These are phyloP conservation scores for Achatina immaculata DNA, from an alignment of 1,140 invertebrate species.

Conservation along the genomic window DNA sequence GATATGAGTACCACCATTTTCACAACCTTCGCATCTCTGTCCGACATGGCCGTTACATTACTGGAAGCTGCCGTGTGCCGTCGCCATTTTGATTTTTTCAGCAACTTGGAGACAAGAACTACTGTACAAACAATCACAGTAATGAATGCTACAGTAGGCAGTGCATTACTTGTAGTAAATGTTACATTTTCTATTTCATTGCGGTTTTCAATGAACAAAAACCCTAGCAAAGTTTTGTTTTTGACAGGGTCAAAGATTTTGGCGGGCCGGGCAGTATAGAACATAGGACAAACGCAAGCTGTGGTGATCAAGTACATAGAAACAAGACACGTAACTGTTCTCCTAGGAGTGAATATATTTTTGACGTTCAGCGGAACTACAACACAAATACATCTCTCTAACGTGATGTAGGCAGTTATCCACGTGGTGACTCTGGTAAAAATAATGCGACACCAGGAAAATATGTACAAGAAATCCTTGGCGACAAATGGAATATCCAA, in stretches of 20 bases:
- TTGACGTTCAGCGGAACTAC: neutral
- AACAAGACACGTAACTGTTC: neutral
- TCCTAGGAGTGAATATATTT: constrained; percentile 2
- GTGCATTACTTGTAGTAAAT: neutral
- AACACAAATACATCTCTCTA: constrained; percentile 13
- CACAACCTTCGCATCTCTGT: constrained; percentile 2
- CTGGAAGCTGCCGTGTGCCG: neutral
- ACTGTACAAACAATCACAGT: neutral
- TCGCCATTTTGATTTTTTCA: constrained; percentile 22
- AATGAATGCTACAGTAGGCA: constrained; percentile 11
- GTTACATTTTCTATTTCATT: constrained; percentile 13
- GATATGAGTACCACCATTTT: constrained; percentile 26
- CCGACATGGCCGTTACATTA: neutral
- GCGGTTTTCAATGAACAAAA: neutral
- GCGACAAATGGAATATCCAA: neutral
- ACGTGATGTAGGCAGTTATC: constrained; percentile 18
- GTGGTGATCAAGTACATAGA: neutral
- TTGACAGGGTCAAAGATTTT: neutral
- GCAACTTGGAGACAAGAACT: neutral
- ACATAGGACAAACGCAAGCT: neutral
- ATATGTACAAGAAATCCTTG: constrained; percentile 1
- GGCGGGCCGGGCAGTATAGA: neutral
- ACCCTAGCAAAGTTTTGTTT: constrained; percentile 5
- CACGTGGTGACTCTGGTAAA: constrained; percentile 11
- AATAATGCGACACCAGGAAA: neutral